phyloP scores from a whole-genome alignment of 2,113 vertebrate genomes.

The Sporophila hypoxantha region DNA sequence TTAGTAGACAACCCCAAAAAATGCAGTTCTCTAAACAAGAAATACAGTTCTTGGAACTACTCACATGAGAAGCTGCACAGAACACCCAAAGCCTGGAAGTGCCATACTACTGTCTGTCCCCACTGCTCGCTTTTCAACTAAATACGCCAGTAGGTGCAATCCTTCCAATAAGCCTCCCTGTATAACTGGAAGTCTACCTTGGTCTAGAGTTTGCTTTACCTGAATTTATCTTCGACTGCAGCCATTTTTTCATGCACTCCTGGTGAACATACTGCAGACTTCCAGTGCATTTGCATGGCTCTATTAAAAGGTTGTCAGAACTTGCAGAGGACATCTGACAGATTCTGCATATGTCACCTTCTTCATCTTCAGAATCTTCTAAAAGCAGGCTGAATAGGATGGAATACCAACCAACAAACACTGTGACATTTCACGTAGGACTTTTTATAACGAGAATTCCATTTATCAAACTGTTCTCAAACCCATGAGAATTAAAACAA shows the following conservation, averaged over 20 bases:
- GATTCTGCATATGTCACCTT: slow-evolving; percentile 93
- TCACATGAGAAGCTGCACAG: neutral
- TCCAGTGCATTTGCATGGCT: slow-evolving; percentile 91
- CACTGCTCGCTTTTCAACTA: neutral
- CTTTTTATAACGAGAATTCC: neutral
- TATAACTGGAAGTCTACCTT: neutral
- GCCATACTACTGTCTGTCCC: neutral
- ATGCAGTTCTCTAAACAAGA: neutral
- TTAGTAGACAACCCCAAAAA: neutral
- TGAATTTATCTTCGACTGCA: slow-evolving; percentile 93
- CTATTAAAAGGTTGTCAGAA: slow-evolving; percentile 86
- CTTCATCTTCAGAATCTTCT: slow-evolving; percentile 97
- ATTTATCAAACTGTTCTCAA: neutral
- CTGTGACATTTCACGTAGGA: neutral
- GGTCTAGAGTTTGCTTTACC: slow-evolving; percentile 69
- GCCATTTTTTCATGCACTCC: slow-evolving; percentile 98
- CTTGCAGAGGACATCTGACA: slow-evolving; percentile 90
- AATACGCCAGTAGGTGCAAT: neutral
- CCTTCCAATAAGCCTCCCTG: neutral
- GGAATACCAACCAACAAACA: neutral
- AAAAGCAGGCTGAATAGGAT: slow-evolving; percentile 78
- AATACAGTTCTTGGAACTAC: neutral
- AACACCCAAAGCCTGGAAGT: neutral
- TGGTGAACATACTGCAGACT: slow-evolving; percentile 95
- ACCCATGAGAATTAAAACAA: neutral